These are phyloP conservation scores for Jordanella pulchra DNA, from an alignment of 2,797 vertebrate genomes.

Conservation along the genomic window DNA sequence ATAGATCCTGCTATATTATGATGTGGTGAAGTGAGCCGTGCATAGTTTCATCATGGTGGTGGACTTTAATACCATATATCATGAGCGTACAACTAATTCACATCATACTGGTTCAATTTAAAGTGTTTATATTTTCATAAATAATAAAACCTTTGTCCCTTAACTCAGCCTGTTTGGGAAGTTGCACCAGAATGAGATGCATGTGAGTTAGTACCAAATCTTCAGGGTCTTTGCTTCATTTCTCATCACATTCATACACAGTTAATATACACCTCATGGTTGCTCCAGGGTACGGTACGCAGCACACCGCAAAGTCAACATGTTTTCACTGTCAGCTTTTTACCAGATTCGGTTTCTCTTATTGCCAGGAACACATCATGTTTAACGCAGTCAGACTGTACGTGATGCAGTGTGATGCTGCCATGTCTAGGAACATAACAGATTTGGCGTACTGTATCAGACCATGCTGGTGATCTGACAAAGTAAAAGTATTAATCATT, in stretches of 20 bases:
- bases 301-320: conserved; percentile 12
- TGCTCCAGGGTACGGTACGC: conserved; percentile 12
- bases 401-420: conserved; percentile 47
- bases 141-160: not conserved
- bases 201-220: not conserved
- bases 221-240: not conserved
- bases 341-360: conserved; percentile 33
- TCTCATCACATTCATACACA: conserved; percentile 9
- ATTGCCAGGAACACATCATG: conserved; percentile 46
- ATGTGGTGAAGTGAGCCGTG: no score
- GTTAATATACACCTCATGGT: not conserved
- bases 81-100: not conserved
- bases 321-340: conserved; percentile 38
- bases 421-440: conserved; percentile 55
- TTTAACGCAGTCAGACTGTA: conserved; percentile 39
- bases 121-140: not conserved
- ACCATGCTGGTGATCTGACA: conserved; percentile 41
- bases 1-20: no score
- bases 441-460: conserved; percentile 55
- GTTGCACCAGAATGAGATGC: not conserved
- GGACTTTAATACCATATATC: not conserved
- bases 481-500: conserved; percentile 68
- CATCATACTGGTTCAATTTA: not conserved
- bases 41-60: not conserved
- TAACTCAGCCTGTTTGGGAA: not conserved